phyloP scores from a whole-genome alignment of 2,888 invertebrate genomes.

The Drosophila maculinotata region DNA sequence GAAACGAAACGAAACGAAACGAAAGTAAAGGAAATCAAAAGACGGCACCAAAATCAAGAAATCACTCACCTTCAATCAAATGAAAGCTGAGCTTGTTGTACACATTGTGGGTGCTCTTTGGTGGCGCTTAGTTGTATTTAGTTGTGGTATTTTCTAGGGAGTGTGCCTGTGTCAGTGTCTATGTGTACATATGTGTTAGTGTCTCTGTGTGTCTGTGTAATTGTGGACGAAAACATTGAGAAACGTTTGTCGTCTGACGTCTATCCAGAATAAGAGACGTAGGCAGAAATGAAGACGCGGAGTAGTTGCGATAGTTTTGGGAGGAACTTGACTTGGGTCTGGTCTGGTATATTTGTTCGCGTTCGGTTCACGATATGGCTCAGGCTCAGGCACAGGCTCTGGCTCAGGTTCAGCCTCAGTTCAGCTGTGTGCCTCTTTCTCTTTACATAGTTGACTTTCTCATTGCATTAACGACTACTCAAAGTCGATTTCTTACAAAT shows the following conservation, averaged over 20 bases:
- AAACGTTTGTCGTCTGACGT: constrained; percentile 7
- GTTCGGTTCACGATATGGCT: constrained; percentile 14
- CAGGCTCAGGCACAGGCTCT: constrained; percentile 15
- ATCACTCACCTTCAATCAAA: constrained; percentile 54
- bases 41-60: constrained; percentile 50
- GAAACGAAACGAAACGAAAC: constrained; percentile 7
- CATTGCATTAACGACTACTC: background rate
- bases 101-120: constrained; percentile 40
- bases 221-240: constrained; percentile 13
- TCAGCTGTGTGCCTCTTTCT: constrained; percentile 22
- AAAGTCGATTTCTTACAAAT: constrained; percentile 9
- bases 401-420: constrained; percentile 3
- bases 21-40: background rate
- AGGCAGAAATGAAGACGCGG: constrained; percentile 14
- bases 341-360: background rate
- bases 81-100: constrained; percentile 47
- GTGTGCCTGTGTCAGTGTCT: constrained; percentile 10
- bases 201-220: constrained; percentile 1
- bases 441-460: background rate
- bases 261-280: constrained; percentile 9
- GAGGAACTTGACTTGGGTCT: constrained; percentile 8
- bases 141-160: constrained; percentile 33
- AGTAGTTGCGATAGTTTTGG: background rate
- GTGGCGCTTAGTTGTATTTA: constrained; percentile 37
- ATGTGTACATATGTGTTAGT: background rate